A percentile compares a stretch with the other conserved stretches of the same genome.
These are phyloP conservation scores for Neopelma chrysocephalum DNA, from an alignment of 2,797 vertebrate genomes.

Conservation along the genomic window DNA sequence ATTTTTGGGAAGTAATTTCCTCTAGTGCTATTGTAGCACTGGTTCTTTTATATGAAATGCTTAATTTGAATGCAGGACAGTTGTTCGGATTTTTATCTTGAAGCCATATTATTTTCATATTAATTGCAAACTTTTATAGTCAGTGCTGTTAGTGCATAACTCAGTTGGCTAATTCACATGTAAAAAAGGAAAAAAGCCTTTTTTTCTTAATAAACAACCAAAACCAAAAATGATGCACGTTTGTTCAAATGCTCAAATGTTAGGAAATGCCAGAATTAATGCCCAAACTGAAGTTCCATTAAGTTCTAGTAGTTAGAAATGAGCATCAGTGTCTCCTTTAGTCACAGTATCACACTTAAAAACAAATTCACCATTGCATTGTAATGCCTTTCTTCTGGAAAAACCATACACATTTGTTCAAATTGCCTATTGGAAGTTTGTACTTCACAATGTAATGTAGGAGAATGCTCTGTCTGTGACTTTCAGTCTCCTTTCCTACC, in stretches of 20 bases:
- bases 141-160: not conserved
- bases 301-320: not conserved
- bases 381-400: not conserved
- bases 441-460: not conserved
- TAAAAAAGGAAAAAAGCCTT: not conserved
- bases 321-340: not conserved
- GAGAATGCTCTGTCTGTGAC: not conserved
- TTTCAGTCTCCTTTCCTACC: not conserved
- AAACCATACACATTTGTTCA: not conserved
- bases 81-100: not conserved
- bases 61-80: not conserved
- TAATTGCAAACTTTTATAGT: not conserved
- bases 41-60: not conserved
- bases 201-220: not conserved
- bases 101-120: not conserved
- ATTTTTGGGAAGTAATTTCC: not conserved
- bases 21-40: not conserved
- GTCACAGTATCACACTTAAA: not conserved
- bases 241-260: not conserved
- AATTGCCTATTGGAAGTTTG: not conserved
- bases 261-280: not conserved
- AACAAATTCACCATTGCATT: not conserved
- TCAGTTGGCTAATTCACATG: not conserved
- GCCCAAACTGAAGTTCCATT: not conserved
- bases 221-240: accelerated